Percentiles rank a stretch among this genome's conserved stretches.
Conservation (phyloP, 53 echinoderm and acorn worm genomes). For the Henricia sp. region DNA sequence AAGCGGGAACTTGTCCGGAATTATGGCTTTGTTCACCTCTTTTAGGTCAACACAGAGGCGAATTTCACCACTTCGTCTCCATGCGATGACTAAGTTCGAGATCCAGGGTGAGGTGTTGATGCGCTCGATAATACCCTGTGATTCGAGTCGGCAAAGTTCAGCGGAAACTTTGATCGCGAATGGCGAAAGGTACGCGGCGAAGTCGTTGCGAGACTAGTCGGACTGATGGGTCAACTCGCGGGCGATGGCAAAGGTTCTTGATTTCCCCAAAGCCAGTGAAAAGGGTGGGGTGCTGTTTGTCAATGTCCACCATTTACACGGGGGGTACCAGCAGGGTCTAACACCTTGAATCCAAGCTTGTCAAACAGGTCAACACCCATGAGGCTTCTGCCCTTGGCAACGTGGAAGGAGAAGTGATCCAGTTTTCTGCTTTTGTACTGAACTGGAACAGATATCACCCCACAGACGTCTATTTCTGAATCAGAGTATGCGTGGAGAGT, state of each 20-base stretch:
- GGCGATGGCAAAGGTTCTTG: slow-evolving; percentile 15
- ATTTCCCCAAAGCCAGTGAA: not conserved
- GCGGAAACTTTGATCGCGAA: slow-evolving; percentile 32
- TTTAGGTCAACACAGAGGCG: slow-evolving; percentile 24
- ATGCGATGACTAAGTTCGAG: slow-evolving; percentile 23
- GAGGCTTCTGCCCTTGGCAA: slow-evolving; percentile 1
- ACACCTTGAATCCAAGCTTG: slow-evolving; percentile 1
- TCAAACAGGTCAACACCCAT: not conserved
- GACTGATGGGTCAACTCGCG: not conserved
- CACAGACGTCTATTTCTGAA: slow-evolving; percentile 31
- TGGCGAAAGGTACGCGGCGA: slow-evolving; percentile 30
- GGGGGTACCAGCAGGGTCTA: not conserved
- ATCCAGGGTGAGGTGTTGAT: slow-evolving; percentile 11
- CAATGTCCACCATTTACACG: slow-evolving; percentile 34
- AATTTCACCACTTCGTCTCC: slow-evolving; percentile 1
- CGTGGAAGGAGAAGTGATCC: slow-evolving; percentile 17
- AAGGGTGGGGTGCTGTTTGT: not conserved
- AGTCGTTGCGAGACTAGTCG: slow-evolving; percentile 13
- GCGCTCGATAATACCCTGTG: slow-evolving; percentile 19
- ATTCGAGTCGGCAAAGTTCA: slow-evolving; percentile 53
- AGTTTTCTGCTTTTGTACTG: slow-evolving; percentile 34
- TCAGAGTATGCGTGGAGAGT: slow-evolving; percentile 21
- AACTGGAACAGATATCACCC: slow-evolving; percentile 31
- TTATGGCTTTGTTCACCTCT: slow-evolving; percentile 24
- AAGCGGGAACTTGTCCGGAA: slow-evolving; percentile 1